Conservation (phyloP, 2,888 invertebrate genomes). For the Mimas tiliae region DNA sequence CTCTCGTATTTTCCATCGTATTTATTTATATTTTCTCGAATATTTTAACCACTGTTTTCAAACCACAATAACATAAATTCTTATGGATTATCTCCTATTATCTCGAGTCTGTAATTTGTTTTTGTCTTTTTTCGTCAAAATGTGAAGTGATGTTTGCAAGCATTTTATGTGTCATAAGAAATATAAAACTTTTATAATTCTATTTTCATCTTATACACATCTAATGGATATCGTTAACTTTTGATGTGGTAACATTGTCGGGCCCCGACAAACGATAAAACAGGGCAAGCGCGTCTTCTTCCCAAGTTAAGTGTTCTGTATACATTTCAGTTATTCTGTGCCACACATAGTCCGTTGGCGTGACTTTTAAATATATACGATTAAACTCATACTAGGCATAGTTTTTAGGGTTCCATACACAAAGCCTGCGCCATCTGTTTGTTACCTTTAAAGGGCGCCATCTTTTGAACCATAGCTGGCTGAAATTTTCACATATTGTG, state of each 20-base stretch:
- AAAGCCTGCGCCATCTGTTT: too few relatives aligned
- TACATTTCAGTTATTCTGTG: not conserved
- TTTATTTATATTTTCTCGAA: not conserved
- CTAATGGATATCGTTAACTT: conserved; percentile 13
- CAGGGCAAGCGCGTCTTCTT: too few relatives aligned
- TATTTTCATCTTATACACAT: not conserved
- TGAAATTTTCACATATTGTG: too few relatives aligned
- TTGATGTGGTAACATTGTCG: conserved; percentile 12
- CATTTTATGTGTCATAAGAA: not conserved
- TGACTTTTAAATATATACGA: too few relatives aligned
- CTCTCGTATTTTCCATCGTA: too few relatives aligned
- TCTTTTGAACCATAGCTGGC: too few relatives aligned
- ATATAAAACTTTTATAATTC: conserved; percentile 7
- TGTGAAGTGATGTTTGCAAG: not conserved
- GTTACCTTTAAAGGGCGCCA: too few relatives aligned
- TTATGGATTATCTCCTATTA: too few relatives aligned
- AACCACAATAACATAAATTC: not conserved
- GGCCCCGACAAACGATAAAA: conserved; percentile 9
- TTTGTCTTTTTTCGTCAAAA: not conserved
- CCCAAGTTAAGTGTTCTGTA: not conserved
- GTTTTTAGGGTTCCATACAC: too few relatives aligned
- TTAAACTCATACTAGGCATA: too few relatives aligned
- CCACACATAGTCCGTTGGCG: too few relatives aligned
- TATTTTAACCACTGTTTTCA: not conserved
- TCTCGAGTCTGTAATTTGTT: too few relatives aligned